phyloP scores from a whole-genome alignment of 2,888 invertebrate species.

The Cheilosia vernalis region DNA sequence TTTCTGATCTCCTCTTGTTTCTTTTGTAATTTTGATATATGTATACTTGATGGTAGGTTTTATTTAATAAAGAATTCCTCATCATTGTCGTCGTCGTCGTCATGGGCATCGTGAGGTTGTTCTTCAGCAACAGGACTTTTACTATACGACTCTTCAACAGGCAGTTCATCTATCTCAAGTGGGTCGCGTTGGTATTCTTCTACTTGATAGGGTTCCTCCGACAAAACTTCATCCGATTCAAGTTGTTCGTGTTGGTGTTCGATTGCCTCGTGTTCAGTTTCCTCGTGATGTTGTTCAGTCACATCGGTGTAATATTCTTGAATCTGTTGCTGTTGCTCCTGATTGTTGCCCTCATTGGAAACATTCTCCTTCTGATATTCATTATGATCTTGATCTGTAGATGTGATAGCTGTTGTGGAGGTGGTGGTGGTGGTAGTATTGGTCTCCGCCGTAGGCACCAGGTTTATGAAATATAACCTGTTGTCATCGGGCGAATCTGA shows the following conservation, averaged over 20 bases:
- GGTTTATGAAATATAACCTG: constrained; percentile 75
- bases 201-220: constrained; percentile 31
- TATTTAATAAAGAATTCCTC: constrained; percentile 63
- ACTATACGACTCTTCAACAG: constrained; percentile 26
- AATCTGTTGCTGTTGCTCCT: constrained; percentile 14
- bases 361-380: constrained; percentile 74
- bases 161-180: constrained; percentile 1
- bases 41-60: constrained; percentile 19
- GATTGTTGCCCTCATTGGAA: constrained; percentile 16
- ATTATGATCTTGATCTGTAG: constrained; percentile 77
- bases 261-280: constrained; percentile 2
- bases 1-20: constrained; percentile 1
- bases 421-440: constrained; percentile 76
- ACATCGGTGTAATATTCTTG: constrained; percentile 35
- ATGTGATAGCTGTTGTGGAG: constrained; percentile 72
- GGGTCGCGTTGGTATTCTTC: constrained; percentile 36
- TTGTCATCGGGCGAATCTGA: constrained; percentile 77
- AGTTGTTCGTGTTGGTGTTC: constrained; percentile 31
- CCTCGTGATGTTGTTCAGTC: constrained; percentile 29
- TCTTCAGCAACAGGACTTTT: constrained; percentile 8
- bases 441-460: constrained; percentile 69
- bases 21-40: constrained; percentile 40
- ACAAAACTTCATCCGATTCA: constrained; percentile 23
- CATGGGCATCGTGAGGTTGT: constrained; percentile 40
- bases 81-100: constrained; percentile 46